These are phyloP conservation scores for Antechinus flavipes DNA, from an alignment of 2,113 vertebrate genomes.

Conservation along the genomic window DNA sequence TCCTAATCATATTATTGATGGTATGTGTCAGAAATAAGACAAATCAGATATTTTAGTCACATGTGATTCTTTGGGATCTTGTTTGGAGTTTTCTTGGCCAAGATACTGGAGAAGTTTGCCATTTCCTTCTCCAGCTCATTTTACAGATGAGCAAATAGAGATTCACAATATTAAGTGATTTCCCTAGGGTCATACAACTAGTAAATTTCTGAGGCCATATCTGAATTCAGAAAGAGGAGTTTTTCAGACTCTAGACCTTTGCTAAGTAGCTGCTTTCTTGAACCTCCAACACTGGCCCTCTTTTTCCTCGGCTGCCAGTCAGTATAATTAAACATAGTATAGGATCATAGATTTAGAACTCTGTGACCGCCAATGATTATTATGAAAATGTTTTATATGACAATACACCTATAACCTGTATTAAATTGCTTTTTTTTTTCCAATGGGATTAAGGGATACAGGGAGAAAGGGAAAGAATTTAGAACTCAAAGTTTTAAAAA, in stretches of 20 bases:
- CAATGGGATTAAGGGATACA: too few relatives aligned
- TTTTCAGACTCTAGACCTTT: neutral
- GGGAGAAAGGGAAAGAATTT: too few relatives aligned
- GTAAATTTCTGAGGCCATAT: neutral
- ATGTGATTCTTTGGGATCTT: neutral
- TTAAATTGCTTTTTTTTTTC: too few relatives aligned
- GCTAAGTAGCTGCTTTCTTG: neutral
- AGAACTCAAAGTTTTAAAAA: too few relatives aligned
- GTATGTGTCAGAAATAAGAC: neutral
- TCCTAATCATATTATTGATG: neutral
- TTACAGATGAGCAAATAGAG: neutral
- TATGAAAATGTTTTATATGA: too few relatives aligned
- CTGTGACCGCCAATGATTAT: neutral
- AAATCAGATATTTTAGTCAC: neutral
- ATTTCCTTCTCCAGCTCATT: neutral
- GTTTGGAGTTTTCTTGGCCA: neutral
- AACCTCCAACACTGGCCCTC: neutral
- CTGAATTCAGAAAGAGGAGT: neutral
- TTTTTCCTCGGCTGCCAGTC: neutral
- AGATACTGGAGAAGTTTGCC: neutral
- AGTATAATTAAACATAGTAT: neutral
- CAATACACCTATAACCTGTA: too few relatives aligned
- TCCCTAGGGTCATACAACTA: neutral
- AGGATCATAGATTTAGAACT: neutral
- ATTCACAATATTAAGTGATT: neutral